Evolutionary conservation across 2,888 invertebrate genomes (phyloP).

Genomic region (Odontomyia ornata): DNA sequence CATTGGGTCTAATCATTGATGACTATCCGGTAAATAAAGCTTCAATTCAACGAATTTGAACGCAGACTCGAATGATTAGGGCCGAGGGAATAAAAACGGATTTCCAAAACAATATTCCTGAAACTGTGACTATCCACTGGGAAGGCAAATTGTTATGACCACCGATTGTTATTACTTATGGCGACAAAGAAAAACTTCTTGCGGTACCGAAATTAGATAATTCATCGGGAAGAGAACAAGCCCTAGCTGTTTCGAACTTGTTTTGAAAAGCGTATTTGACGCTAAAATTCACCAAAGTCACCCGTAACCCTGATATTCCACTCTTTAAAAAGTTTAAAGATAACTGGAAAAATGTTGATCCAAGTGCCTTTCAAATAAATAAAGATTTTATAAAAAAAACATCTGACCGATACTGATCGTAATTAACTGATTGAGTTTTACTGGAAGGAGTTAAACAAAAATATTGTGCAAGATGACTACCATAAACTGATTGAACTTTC

Average conservation of each 20-base stretch:
- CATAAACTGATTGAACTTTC: slow-evolving; percentile 50
- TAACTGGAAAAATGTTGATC: background rate
- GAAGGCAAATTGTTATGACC: slow-evolving; percentile 56
- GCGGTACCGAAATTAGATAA: slow-evolving; percentile 54
- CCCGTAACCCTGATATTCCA: slow-evolving; percentile 52
- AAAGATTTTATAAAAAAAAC: no score
- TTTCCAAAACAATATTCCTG: slow-evolving; percentile 56
- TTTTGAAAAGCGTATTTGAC: slow-evolving; percentile 50
- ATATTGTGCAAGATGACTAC: slow-evolving; percentile 51
- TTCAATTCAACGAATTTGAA: slow-evolving; percentile 51
- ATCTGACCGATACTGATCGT: no score
- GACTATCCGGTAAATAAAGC: slow-evolving; percentile 55
- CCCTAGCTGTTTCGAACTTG: slow-evolving; percentile 52
- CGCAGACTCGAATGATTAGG: slow-evolving; percentile 49
- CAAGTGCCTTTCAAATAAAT: no score
- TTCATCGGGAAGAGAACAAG: slow-evolving; percentile 52
- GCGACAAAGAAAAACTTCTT: slow-evolving; percentile 53
- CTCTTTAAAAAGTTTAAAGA: slow-evolving; percentile 45
- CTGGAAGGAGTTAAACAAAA: slow-evolving; percentile 43
- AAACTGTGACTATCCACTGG: slow-evolving; percentile 56
- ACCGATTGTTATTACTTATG: slow-evolving; percentile 58
- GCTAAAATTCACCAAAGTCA: slow-evolving; percentile 52
- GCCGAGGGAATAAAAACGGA: slow-evolving; percentile 56
- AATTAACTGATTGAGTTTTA: background rate
- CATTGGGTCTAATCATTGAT: slow-evolving; percentile 52